phyloP scores from a whole-genome alignment of 1,140 invertebrate genomes.

The Tribolium madens region DNA sequence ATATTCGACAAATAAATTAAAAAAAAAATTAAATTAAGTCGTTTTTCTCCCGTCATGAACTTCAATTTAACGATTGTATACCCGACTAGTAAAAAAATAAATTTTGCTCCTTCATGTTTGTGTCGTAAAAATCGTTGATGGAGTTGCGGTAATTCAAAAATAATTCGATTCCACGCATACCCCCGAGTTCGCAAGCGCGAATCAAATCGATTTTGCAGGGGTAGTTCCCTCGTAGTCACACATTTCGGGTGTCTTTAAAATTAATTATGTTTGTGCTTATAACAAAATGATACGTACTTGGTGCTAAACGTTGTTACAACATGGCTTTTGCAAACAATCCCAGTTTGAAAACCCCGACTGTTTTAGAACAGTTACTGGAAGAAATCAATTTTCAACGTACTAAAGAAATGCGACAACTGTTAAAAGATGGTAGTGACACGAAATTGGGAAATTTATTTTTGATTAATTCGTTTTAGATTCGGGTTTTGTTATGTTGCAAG shows the following conservation, averaged over 20 bases:
- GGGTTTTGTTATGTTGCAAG: slow-evolving; percentile 90
- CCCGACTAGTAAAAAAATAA: too few relatives aligned
- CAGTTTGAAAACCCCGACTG: slow-evolving; percentile 76
- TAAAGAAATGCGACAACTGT: slow-evolving; percentile 87
- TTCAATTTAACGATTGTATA: too few relatives aligned
- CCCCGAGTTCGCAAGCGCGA: slow-evolving; percentile 24
- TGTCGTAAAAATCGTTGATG: too few relatives aligned
- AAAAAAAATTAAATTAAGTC: too few relatives aligned
- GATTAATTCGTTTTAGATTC: slow-evolving; percentile 74
- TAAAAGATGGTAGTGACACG: slow-evolving; percentile 81
- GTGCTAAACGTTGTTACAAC: slow-evolving; percentile 24
- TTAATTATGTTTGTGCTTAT: slow-evolving; percentile 7
- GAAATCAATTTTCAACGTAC: slow-evolving; percentile 92
- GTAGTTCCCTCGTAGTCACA: slow-evolving; percentile 47
- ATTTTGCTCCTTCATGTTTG: too few relatives aligned
- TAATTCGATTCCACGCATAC: neutral
- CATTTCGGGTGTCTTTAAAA: slow-evolving; percentile 29
- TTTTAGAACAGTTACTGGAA: slow-evolving; percentile 86
- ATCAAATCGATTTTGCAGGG: slow-evolving; percentile 27
- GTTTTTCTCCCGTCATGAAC: too few relatives aligned
- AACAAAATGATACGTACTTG: slow-evolving; percentile 8
- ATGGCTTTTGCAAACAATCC: slow-evolving; percentile 72
- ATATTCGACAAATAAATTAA: too few relatives aligned
- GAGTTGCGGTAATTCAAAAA: too few relatives aligned
- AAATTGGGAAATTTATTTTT: neutral